Evolutionary conservation across 2,113 vertebrate species (phyloP).

Genomic region (Danionella cerebrum): DNA sequence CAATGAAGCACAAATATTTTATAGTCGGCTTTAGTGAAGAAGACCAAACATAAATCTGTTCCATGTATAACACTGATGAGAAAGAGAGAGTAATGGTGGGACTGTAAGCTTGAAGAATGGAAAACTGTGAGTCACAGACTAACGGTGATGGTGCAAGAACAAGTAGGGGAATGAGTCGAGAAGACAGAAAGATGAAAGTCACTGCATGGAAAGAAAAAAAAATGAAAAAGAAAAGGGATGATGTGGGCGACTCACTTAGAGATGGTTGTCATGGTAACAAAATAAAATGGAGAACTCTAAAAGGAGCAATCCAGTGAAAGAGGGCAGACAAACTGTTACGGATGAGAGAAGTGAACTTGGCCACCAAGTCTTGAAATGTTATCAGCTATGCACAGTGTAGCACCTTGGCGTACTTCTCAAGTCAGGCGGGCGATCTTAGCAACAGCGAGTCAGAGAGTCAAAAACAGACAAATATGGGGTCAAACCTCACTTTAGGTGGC

Average conservation of each 20-base stretch:
- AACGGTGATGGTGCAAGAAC: slow-evolving; percentile 3
- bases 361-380: neutral
- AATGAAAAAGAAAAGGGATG: slow-evolving; percentile 32
- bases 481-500: neutral
- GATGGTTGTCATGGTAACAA: slow-evolving; percentile 66
- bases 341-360: slow-evolving; percentile 18
- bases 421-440: neutral
- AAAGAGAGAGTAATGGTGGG: neutral
- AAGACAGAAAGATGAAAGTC: slow-evolving; percentile 23
- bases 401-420: neutral
- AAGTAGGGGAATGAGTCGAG: slow-evolving; percentile 16
- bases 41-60: slow-evolving; percentile 20
- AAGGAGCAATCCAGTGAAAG: slow-evolving; percentile 42
- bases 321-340: slow-evolving; percentile 32
- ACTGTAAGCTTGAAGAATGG: neutral
- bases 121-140: neutral
- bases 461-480: neutral
- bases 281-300: slow-evolving; percentile 54
- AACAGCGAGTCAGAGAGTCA: neutral
- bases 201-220: slow-evolving; percentile 18
- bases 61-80: slow-evolving; percentile 3
- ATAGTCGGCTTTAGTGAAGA: slow-evolving; percentile 20
- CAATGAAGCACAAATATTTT: slow-evolving; percentile 38
- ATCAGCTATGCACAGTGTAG: neutral
- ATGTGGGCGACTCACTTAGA: slow-evolving; percentile 59